Base-by-base conservation (phyloP, 2,888 invertebrate species). In the Synergus umbraculus region DNA sequence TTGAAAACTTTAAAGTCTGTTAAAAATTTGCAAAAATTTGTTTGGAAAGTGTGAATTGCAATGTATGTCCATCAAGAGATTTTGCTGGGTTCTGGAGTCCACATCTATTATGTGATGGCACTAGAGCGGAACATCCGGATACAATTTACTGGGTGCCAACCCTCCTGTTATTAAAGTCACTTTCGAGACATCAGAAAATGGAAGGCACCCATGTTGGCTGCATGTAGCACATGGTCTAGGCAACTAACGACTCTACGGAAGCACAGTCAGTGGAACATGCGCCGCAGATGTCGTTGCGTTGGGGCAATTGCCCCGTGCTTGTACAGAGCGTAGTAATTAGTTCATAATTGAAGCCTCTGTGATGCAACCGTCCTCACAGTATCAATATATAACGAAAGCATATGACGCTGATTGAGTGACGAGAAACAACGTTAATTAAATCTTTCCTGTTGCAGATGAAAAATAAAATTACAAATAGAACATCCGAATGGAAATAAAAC, bases 241-340 rank as follows among this genome's bases (percentile, higher is more conserved):
- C 83, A 84, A 83, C 85, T 85, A 87, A 87, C 86, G 84, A 86
- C 84, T 82, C 85, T 81, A 82, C 77, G 79, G 66, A 78, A 77
- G 79, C 79, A 78, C 60, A 64, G 69, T 78, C 73, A 81, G 79
- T 85, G 84, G 79, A 84, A 85, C 87, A 85, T 80, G 83, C 83
- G 77, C 83, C 86, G 88, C 90, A 91, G 89, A 90, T 91, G 91
- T 87, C 87, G 85, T 86, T 84, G 80, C 79, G 83, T 44, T 2
- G 1, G n/a, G 87, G 87, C 88, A 89, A 90, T 89, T 88, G 87
- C 87, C 86, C 83, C 82, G 81, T 82, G 79, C 84, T 82, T 80
- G 84, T 85, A 87, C 78, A 77, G 78, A 78, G 78, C 81, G 87
- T 88, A 89, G 87, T 88, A 89, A 91, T 91, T 89, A 90, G 88